Evolutionary conservation across 1,140 invertebrate genomes (phyloP), one percentile per base, ranked within the genome.

Genomic region (Musca domestica): DNA sequence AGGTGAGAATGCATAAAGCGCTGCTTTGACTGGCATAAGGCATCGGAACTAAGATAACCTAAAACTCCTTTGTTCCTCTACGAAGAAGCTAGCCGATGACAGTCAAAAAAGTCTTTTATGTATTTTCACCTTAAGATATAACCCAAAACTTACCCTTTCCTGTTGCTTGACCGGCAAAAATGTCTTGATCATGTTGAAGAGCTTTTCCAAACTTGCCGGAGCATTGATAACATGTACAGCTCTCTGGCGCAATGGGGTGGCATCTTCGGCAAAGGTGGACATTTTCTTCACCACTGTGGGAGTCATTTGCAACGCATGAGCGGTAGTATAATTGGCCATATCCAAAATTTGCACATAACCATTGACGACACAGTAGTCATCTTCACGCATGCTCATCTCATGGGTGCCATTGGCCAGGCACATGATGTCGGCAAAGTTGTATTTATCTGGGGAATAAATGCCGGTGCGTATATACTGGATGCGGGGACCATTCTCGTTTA

Each of bases 141-240:
- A 15, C n/a, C n/a, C 27, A 47, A 46, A 47, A 75, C 75, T 75
- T 75, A 84, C 83, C 64, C 83, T 75, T 22, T 76, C 71, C 68
- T 77, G 81, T 54, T 80, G 72, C 72, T 84, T 84, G n/a, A 82
- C 81, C 19, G 81, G 79, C 71, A 86, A 74, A 70, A 86, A 78
- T 2, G 74, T 69, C 66, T 82, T 83, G 17, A 86, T 75, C 22
- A 85, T 71, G 63, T 81, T 78, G 69, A 81, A 85, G 6, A 83
- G 74, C 0, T 78, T 71, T 63, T 86, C 83, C 66, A 86, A 85
- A 15, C 77, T 81, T 0, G 74, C n/a, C 0, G 84, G 81, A 3
- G 82, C 81, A 72, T 86, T 82, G 47, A 86, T 73, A 27, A 85
- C 80, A 68, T 86, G 83, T 41, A 77, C 80, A 17, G 76, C 74